Evolutionary conservation across 2,888 invertebrate genomes (phyloP).

Genomic region (Omphaloscelis lunosa): DNA sequence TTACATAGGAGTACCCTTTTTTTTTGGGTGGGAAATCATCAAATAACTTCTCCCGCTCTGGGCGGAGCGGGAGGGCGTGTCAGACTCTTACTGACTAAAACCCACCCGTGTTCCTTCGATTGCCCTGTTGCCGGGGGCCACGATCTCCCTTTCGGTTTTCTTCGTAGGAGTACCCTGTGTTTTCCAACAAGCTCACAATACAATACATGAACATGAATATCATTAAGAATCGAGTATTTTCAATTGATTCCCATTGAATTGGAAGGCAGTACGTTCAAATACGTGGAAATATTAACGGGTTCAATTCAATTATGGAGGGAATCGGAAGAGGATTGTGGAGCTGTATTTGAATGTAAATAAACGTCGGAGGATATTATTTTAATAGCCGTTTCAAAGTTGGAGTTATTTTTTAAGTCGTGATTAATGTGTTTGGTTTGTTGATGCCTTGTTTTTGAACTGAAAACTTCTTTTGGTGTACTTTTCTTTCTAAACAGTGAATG

Average conservation of each 20-base stretch:
- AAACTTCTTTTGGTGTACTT: too few relatives aligned
- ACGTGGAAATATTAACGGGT: constrained; percentile 54
- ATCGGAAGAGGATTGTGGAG: constrained; percentile 30
- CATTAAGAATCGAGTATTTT: constrained; percentile 36
- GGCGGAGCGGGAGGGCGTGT: too few relatives aligned
- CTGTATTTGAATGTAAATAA: constrained; percentile 48
- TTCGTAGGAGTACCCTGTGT: not conserved
- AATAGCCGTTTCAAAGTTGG: constrained; percentile 2
- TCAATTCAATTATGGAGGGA: constrained; percentile 49
- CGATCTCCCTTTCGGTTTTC: too few relatives aligned
- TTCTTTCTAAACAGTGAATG: too few relatives aligned
- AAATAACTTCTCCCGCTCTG: too few relatives aligned
- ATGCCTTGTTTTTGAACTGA: not conserved
- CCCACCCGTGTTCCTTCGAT: too few relatives aligned
- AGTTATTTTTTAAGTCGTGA: not conserved
- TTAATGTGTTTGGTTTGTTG: not conserved
- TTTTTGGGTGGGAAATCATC: too few relatives aligned
- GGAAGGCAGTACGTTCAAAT: constrained; percentile 39
- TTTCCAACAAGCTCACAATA: not conserved
- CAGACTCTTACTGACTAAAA: too few relatives aligned
- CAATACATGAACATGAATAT: constrained; percentile 32
- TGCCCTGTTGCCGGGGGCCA: too few relatives aligned
- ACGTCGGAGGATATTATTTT: constrained; percentile 19
- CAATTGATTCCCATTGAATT: constrained; percentile 46
- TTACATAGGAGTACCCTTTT: not conserved